Conservation (phyloP, 1,140 invertebrate genomes). For the Solen grandis region DNA sequence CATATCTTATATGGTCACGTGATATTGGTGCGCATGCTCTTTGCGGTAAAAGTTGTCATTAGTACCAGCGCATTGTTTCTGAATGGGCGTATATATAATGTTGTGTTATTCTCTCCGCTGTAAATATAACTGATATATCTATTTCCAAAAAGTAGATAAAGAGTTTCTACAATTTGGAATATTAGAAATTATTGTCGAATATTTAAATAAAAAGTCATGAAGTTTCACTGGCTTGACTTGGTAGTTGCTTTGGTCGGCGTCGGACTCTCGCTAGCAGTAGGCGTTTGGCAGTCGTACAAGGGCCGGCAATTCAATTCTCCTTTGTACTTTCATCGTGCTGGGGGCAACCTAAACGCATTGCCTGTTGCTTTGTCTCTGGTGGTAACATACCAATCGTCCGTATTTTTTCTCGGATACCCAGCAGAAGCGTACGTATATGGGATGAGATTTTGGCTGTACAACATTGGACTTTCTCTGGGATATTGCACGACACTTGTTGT, state of each 20-base stretch:
- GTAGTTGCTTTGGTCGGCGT: slow-evolving; percentile 53
- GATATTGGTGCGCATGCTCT: too few species aligned
- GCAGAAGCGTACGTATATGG: slow-evolving; percentile 28
- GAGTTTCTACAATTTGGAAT: too few species aligned
- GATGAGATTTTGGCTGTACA: background rate
- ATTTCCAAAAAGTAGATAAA: too few species aligned
- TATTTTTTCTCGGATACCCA: slow-evolving; percentile 34
- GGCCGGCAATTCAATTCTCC: slow-evolving; percentile 79
- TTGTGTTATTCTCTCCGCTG: too few species aligned
- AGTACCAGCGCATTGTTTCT: too few species aligned
- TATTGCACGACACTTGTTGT: slow-evolving; percentile 7
- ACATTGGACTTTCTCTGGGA: slow-evolving; percentile 14
- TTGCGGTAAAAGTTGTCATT: too few species aligned
- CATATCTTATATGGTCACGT: too few species aligned
- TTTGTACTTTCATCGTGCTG: slow-evolving; percentile 22
- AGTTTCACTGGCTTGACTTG: too few species aligned
- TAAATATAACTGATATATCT: too few species aligned
- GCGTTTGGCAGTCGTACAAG: background rate
- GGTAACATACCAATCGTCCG: slow-evolving; percentile 33
- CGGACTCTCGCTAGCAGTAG: slow-evolving; percentile 79
- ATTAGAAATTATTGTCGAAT: too few species aligned
- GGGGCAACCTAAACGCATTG: slow-evolving; percentile 12
- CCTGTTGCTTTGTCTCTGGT: slow-evolving; percentile 36
- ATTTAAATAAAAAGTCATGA: too few species aligned
- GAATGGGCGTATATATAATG: too few species aligned